phyloP scores from a whole-genome alignment of 2,888 invertebrate species.

The Zygaena filipendulae region DNA sequence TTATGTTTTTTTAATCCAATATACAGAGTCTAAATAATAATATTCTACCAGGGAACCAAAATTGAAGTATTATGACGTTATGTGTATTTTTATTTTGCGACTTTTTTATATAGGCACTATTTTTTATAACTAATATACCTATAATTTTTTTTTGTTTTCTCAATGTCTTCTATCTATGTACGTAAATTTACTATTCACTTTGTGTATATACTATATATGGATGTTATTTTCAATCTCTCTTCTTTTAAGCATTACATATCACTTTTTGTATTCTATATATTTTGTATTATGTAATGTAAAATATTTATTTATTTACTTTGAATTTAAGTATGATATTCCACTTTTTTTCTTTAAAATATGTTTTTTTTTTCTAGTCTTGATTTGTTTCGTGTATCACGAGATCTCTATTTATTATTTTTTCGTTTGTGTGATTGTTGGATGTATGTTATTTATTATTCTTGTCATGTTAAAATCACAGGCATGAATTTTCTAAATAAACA shows the following conservation, averaged over 20 bases:
- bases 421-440: too few species aligned
- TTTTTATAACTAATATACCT: too few species aligned
- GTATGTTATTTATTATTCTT: constrained; percentile 24
- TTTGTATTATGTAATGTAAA: constrained; percentile 9
- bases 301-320: constrained; percentile 14
- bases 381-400: constrained; percentile 34
- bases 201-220: too few species aligned
- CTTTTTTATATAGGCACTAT: constrained; percentile 5
- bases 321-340: constrained; percentile 12
- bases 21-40: too few species aligned
- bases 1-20: too few species aligned
- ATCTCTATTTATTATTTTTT: too few species aligned
- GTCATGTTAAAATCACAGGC: too few species aligned
- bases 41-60: too few species aligned
- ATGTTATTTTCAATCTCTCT: too few species aligned
- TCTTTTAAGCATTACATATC: constrained; percentile 13
- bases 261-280: constrained; percentile 10
- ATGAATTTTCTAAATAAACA: too few species aligned
- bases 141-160: constrained; percentile 9
- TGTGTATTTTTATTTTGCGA: constrained; percentile 2
- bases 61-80: constrained; percentile 2
- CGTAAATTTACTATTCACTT: too few species aligned
- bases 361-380: constrained; percentile 17
- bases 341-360: constrained; percentile 14
- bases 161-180: constrained; percentile 13